Base-by-base conservation (phyloP, 2,797 vertebrate species). In the Eremophila alpestris region DNA sequence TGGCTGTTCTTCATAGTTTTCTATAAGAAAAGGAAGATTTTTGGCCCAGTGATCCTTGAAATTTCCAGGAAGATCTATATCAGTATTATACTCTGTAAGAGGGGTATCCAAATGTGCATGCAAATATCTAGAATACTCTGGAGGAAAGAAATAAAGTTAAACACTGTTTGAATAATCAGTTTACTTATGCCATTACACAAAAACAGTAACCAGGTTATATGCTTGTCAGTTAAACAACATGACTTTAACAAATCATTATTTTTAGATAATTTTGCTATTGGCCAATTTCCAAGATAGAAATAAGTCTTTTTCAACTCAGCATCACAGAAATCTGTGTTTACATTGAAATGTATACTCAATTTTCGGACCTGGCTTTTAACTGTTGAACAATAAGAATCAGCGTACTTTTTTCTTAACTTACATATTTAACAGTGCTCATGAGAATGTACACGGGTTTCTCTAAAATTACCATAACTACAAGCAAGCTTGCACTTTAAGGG, bases 11-110 rank as follows among this genome's bases (percentile, higher is more conserved):
- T 99, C 99, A 30, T 99, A 99, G 83, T 99, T 99, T 62, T 99
- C 99, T 88, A 99, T 99, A 54, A 99, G 98, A 92, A 99, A 99
- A 62, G 99, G 99, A 68, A 99, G 98, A 94, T 98, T 99, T 96
- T 99, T 99, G 58, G 99, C 99, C 99, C 99, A 99, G 96, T 99
- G 99, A 92, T 99, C 99, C 96, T 99, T 99, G 93, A 99, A 99
- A 97, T 98, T 99, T 64, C 99, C 99, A 6, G 99, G 99, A 86
- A 99, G 98, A 96, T 99, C 99, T 92, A 87, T 93, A 91, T 99
- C 99, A 81, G 99, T 98, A 62, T 98, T 99, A 95, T 99, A 99
- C 69, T 99, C 99, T 4, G 98, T 98, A 38, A 99, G 99, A 4
- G 99, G 98, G 16, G 98, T 98, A 95, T 99, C 99, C 24, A 99